phyloP scores from a whole-genome alignment of 2,797 vertebrate species.

The Odontamblyopus rebecca region DNA sequence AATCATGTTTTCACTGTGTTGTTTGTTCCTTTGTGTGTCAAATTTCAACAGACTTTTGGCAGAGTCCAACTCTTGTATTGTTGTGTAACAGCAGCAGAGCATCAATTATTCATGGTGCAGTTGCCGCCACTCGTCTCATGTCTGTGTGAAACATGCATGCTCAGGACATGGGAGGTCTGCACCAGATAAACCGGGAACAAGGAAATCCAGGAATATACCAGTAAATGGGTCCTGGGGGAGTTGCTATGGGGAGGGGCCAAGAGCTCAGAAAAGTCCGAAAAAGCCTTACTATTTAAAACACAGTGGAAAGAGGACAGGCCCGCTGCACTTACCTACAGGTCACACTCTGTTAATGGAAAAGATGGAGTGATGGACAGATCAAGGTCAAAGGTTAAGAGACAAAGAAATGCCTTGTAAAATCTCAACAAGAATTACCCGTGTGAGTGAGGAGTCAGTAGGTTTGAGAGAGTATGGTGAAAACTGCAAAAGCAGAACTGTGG shows the following conservation, averaged over 20 bases:
- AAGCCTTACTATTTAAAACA: slow-evolving; percentile 65
- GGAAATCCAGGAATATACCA: slow-evolving; percentile 9
- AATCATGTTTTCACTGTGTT: too few relatives aligned
- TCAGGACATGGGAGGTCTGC: slow-evolving; percentile 2
- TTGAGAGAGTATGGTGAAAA: neutral
- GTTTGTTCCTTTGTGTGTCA: too few relatives aligned
- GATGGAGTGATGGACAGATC: slow-evolving; percentile 45
- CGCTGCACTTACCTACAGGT: slow-evolving; percentile 59
- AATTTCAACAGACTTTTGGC: neutral
- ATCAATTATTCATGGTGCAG: slow-evolving; percentile 8
- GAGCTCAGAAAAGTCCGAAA: slow-evolving; percentile 50
- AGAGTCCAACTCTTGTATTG: neutral
- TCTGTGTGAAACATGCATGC: slow-evolving; percentile 3
- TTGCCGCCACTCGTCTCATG: slow-evolving; percentile 14
- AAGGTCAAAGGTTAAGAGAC: slow-evolving; percentile 27
- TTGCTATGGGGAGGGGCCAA: slow-evolving; percentile 25
- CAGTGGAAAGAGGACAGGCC: slow-evolving; percentile 41
- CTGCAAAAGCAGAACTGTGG: too few relatives aligned
- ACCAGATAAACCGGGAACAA: neutral
- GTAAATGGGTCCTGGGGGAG: neutral
- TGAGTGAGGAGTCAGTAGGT: neutral
- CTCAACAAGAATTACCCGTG: slow-evolving; percentile 6
- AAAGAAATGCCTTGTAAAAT: slow-evolving; percentile 21
- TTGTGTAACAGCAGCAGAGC: neutral
- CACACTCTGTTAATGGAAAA: slow-evolving; percentile 64